Base-by-base conservation (phyloP, 2,797 vertebrate genomes). In the Arnoldichthys spilopterus region DNA sequence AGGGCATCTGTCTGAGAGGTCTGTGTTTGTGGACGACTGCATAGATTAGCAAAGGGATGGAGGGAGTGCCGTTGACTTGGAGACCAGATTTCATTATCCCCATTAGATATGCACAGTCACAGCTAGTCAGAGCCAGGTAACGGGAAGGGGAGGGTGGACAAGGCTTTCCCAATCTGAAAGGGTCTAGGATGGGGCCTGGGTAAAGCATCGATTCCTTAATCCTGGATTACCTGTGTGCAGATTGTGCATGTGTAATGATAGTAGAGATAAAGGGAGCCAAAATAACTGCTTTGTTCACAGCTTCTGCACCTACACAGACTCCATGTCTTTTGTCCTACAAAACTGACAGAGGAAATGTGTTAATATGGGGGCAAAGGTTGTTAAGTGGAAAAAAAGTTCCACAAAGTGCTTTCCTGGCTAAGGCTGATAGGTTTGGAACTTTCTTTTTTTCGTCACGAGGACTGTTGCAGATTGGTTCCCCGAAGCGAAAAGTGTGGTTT, bases 71-170 rank as follows among this genome's bases (percentile, higher is more conserved):
- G 89, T 92, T 91, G 92, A 91, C 91, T 90, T 86, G 91, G 89
- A 90, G 91, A 91, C 88, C 22, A 81, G 86, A 89, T 88, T 88
- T 92, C 88, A 91, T 92, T 93, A 92, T 89, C 85, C 86, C 16
- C 24, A 79, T 81, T 73, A 84, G 88, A 85, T 93, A 92, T 93
- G 91, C 90, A 63, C 80, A 82, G 82, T 84, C 91, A 92, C 88
- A 87, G 76, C 40, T 66, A 58, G n/a, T 79, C 79, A 80, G 80
- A 87, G 86, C 85, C 80, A 81, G 88, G 79, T 84, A 86, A 83
- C 83, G 86, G 87, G 72, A 83, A 63, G 66, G 78, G 86, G 84
- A 88, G 85, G 86, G 86, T 84, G 77, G 89, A 86, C 74, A 79
- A 82, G 89, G 82, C 45, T 47, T 53, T 64, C 68, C 32, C 53